Evolutionary conservation across 1,140 invertebrate species (phyloP).

Genomic region (Yoshiicerus persimilis): DNA sequence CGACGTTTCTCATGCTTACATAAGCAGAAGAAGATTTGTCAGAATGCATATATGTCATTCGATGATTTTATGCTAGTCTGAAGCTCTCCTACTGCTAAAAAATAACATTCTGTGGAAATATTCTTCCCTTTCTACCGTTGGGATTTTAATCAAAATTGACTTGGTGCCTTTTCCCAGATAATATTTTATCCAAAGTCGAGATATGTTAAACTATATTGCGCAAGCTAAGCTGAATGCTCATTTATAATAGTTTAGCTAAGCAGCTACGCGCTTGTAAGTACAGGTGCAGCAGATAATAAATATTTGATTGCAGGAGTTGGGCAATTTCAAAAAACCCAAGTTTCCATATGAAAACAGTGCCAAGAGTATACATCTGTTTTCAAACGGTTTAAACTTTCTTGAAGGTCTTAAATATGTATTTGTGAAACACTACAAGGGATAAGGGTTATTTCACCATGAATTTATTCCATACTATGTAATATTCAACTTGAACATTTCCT

Average conservation of each 20-base stretch:
- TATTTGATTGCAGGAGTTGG: not conserved
- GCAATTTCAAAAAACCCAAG: not conserved
- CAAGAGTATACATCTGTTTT: not conserved
- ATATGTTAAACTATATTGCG: too few species aligned
- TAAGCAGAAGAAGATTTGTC: constrained; percentile 22
- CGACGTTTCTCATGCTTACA: constrained; percentile 18
- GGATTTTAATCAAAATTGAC: constrained; percentile 7
- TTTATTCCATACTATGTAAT: not conserved
- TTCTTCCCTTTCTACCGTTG: not conserved
- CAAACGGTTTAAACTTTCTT: not conserved
- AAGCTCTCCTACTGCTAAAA: not conserved
- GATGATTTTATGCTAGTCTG: constrained; percentile 14
- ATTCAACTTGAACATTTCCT: not conserved
- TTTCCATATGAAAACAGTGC: not conserved
- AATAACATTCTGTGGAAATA: not conserved
- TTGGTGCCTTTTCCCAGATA: not conserved
- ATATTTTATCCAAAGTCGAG: not conserved
- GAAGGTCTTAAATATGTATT: not conserved
- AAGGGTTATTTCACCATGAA: not conserved
- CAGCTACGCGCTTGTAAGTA: not conserved
- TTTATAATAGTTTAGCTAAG: not conserved
- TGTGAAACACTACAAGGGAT: not conserved
- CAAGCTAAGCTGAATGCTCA: not conserved
- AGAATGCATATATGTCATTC: constrained; percentile 13
- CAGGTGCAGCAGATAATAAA: not conserved